A percentile compares a stretch with the other conserved stretches of the same genome.
phyloP scores from a whole-genome alignment of 1,140 invertebrate species.

The Holcopasites calliopsidis region DNA sequence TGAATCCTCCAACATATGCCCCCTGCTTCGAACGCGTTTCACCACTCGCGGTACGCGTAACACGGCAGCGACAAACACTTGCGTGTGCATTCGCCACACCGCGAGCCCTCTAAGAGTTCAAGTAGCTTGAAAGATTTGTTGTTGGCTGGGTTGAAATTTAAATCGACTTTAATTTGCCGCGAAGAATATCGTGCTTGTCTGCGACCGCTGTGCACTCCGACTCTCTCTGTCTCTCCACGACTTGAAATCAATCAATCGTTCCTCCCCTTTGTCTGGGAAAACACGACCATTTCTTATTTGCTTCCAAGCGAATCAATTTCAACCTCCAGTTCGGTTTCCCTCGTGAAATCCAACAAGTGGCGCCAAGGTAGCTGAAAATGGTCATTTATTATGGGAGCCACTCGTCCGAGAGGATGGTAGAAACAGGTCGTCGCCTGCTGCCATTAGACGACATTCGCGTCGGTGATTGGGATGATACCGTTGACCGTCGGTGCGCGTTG shows the following conservation, averaged over 20 bases:
- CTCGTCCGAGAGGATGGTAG: too few relatives aligned
- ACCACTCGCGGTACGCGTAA: conserved; percentile 46
- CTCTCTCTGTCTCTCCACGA: too few relatives aligned
- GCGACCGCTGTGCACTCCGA: too few relatives aligned
- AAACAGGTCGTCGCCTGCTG: too few relatives aligned
- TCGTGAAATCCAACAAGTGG: too few relatives aligned
- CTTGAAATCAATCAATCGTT: neutral
- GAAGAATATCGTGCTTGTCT: neutral
- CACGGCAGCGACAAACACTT: conserved; percentile 24
- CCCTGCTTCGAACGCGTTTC: conserved; percentile 61
- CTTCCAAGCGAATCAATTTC: too few relatives aligned
- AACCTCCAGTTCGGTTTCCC: too few relatives aligned
- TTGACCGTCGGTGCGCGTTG: neutral
- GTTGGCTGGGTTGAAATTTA: conserved; percentile 38
- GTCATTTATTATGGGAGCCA: too few relatives aligned
- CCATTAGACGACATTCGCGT: neutral
- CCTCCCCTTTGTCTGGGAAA: neutral
- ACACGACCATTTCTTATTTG: too few relatives aligned
- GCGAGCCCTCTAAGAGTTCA: conserved; percentile 7
- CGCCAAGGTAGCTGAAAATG: too few relatives aligned
- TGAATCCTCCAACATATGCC: too few relatives aligned
- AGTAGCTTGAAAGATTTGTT: conserved; percentile 39
- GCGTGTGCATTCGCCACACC: conserved; percentile 45
- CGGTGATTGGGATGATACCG: neutral
- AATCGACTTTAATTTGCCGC: conserved; percentile 25